These are phyloP conservation scores for Helogale parvula DNA, from an alignment of 2,113 vertebrate genomes.

Conservation along the genomic window DNA sequence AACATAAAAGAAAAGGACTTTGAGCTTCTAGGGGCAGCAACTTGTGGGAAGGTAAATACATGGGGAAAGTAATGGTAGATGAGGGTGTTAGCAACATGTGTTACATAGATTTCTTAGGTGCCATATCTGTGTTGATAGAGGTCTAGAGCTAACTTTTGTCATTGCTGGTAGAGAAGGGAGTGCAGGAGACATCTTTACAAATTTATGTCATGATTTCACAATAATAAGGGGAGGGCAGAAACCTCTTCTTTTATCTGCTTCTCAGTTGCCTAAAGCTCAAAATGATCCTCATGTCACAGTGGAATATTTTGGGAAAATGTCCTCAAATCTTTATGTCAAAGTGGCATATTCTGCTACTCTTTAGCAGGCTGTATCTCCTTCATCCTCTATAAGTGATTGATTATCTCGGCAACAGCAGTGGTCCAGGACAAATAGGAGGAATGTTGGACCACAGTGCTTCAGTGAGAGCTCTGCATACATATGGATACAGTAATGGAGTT, in stretches of 20 bases:
- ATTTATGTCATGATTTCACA: not conserved
- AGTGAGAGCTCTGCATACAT: not conserved
- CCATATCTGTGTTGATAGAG: not conserved
- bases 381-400: not conserved
- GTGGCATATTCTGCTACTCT: not conserved
- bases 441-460: not conserved
- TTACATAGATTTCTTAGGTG: not conserved
- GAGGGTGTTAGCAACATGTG: not conserved
- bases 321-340: not conserved
- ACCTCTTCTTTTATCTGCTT: not conserved
- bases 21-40: not conserved
- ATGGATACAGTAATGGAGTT: not conserved
- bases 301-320: not conserved
- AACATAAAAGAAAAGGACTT: not conserved
- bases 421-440: not conserved
- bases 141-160: not conserved
- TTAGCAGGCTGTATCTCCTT: not conserved
- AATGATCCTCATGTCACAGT: not conserved
- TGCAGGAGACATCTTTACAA: not conserved
- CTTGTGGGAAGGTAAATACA: not conserved
- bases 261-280: not conserved
- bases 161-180: not conserved
- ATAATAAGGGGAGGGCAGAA: not conserved
- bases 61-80: not conserved
- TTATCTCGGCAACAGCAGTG: not conserved